A percentile compares a stretch with the other conserved stretches of the same genome.
phyloP scores from a whole-genome alignment of 1,140 invertebrate genomes.

The Conus betulinus region DNA sequence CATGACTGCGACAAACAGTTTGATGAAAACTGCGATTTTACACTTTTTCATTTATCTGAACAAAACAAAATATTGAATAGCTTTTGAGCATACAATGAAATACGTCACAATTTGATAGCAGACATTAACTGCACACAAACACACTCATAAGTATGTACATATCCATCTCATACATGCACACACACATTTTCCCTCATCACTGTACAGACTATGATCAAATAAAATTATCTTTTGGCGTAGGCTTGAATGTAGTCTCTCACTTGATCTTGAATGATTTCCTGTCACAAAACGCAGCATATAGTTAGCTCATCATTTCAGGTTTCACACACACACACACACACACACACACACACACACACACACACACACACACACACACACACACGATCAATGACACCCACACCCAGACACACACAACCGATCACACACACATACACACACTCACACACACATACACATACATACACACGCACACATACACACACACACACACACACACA shows the following conservation, averaged over 20 bases:
- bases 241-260: slow-evolving; percentile 87
- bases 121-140: not conserved
- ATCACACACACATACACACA: too few relatives aligned
- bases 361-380: too few relatives aligned
- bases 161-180: not conserved
- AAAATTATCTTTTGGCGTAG: slow-evolving; percentile 83
- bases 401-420: too few relatives aligned
- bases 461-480: too few relatives aligned
- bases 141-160: not conserved
- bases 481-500: too few relatives aligned
- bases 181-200: not conserved
- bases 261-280: slow-evolving; percentile 84
- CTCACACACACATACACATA: too few relatives aligned
- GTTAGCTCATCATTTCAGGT: not conserved
- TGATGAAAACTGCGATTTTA: too few relatives aligned
- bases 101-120: not conserved
- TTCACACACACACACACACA: not conserved
- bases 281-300: slow-evolving; percentile 48
- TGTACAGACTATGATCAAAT: not conserved
- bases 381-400: too few relatives aligned
- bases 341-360: not conserved
- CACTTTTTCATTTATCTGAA: too few relatives aligned
- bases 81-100: not conserved
- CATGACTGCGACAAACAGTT: too few relatives aligned
- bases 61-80: not conserved